Evolutionary conservation across 2,113 vertebrate genomes (phyloP), one percentile per base, ranked within the genome.

Genomic region (Trogon melanurus): DNA sequence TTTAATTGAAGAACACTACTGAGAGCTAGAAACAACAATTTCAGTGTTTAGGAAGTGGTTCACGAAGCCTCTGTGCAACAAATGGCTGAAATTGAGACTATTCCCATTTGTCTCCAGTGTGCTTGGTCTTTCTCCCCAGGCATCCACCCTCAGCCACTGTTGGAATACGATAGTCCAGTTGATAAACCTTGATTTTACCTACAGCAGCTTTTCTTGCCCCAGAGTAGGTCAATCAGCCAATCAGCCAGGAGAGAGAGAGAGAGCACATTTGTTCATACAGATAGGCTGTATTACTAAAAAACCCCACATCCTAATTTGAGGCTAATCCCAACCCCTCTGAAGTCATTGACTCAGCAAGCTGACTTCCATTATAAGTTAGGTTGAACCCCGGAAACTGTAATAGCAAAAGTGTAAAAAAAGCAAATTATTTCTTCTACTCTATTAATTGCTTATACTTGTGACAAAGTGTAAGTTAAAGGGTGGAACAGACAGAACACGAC

Each of bases 211-310:
- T 70, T 83, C 45, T 47, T 82, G 16, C 45, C 36, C 48, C 38
- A 27, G 6, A 69, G 20, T 23, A 74, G 16, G 36, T 78, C 50
- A 74, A 30, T 10, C 1, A 11, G 16, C 29, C 61, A 71, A 47
- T 29, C 29, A 56, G 23, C 4, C 0, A 18, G 45, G 0, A 54
- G 38, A 74, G 41, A 64, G 8, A 71, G 30, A 0, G 6, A 2
- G 6, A 5, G 6, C 6, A 2, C 34, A 45, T 73, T 78, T 1
- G 0, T 76, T 92, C 62, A 22, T 76, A 50, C 2, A 80, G 5
- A 27, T 50, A 51, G 5, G 1, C 16, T 54, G 1, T 32, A 50
- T 61, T 66, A 44, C 6, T 19, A 2, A 26, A 66, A 45, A 34
- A 61, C 58, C 22, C 6, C 0, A 1, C 18, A 60, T 86, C 17